phyloP scores from a whole-genome alignment of 2,113 vertebrate species.

The Platycercus adscitus region DNA sequence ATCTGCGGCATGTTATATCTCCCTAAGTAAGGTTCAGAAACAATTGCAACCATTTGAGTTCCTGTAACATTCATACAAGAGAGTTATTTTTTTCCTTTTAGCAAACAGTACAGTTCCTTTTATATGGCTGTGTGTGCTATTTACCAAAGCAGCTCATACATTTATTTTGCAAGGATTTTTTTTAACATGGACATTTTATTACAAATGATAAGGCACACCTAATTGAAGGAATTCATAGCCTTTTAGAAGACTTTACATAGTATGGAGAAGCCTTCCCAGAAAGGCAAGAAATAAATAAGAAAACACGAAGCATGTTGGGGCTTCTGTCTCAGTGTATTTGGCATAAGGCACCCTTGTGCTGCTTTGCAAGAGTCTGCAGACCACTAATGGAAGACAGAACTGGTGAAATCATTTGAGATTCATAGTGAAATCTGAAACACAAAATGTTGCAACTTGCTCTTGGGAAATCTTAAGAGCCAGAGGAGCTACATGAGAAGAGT shows the following conservation, averaged over 20 bases:
- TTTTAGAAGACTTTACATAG: background rate
- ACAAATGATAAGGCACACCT: background rate
- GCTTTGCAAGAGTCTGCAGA: background rate
- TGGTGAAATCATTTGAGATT: background rate
- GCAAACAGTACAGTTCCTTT: background rate
- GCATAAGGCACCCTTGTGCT: background rate
- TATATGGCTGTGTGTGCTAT: background rate
- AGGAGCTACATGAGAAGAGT: background rate
- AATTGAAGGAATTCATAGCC: background rate
- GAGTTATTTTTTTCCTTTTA: background rate
- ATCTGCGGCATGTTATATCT: background rate
- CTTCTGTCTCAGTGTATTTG: background rate
- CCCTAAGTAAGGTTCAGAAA: background rate
- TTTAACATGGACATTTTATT: background rate
- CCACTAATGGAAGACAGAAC: background rate
- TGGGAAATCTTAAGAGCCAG: background rate
- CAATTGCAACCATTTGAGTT: background rate
- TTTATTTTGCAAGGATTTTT: background rate
- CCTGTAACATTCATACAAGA: background rate
- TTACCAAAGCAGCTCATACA: background rate
- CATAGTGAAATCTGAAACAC: background rate
- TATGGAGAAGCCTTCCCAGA: background rate
- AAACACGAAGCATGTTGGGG: background rate
- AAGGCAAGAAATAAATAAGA: background rate
- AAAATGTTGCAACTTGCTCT: background rate